Conservation (phyloP, 1,140 invertebrate genomes). For the Pogonomyrmex californicus region DNA sequence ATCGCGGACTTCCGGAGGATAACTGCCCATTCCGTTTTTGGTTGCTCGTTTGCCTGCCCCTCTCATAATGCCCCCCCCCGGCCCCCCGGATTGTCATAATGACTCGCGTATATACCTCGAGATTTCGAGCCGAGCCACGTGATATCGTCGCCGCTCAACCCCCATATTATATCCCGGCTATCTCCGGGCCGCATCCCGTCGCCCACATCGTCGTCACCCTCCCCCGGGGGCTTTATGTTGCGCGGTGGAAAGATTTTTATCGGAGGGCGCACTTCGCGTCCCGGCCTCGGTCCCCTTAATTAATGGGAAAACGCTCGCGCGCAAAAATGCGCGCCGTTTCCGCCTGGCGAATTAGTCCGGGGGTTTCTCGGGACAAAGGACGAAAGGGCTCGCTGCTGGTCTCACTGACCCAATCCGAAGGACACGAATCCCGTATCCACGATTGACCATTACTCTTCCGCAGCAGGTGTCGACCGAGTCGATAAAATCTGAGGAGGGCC, state of each 20-base stretch:
- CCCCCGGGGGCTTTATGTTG: constrained; percentile 37
- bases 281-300: constrained; percentile 69
- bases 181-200: constrained; percentile 68
- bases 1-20: constrained; percentile 23
- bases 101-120: constrained; percentile 49
- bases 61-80: constrained; percentile 17
- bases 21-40: background rate
- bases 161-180: constrained; percentile 61
- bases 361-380: constrained; percentile 22
- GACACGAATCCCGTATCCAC: constrained; percentile 49
- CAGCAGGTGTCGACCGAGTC: constrained; percentile 31
- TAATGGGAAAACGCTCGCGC: constrained; percentile 70
- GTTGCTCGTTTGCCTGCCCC: background rate
- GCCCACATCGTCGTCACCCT: constrained; percentile 53
- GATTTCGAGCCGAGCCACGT: constrained; percentile 65
- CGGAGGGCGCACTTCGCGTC: constrained; percentile 62
- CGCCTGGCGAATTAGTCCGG: constrained; percentile 67
- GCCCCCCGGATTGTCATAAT: constrained; percentile 57
- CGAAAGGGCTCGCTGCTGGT: constrained; percentile 53
- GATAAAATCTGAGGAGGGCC: constrained; percentile 29
- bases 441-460: constrained; percentile 55
- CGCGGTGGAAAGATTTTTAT: constrained; percentile 71
- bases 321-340: constrained; percentile 47
- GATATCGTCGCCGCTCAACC: constrained; percentile 45
- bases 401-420: constrained; percentile 68